Evolutionary conservation across 2,888 invertebrate species (phyloP).

Genomic region (Alentia gelatinosa): DNA sequence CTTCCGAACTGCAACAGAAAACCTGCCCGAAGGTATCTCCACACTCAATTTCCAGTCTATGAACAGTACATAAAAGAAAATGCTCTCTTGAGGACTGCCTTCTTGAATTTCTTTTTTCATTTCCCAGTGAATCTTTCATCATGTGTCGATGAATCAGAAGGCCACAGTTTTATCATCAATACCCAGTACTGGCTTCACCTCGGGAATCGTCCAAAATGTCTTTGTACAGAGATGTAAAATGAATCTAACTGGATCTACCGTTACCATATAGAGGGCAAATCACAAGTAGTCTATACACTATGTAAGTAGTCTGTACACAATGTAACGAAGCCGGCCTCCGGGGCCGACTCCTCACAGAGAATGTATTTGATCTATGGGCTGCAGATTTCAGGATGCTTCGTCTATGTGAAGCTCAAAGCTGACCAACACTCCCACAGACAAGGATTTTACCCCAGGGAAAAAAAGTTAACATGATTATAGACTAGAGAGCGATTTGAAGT

Average conservation of each 20-base stretch:
- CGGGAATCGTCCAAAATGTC: not conserved
- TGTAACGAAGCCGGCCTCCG: not conserved
- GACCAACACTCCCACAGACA: no score
- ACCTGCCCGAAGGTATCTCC: no score
- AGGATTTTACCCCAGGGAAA: not conserved
- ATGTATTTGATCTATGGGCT: not conserved
- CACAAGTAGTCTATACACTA: not conserved
- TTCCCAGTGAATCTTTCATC: no score
- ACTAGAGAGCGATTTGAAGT: not conserved
- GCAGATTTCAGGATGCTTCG: no score
- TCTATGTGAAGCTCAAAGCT: not conserved
- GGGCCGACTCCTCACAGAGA: not conserved
- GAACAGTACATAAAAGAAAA: no score
- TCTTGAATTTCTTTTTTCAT: no score
- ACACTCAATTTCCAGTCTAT: no score
- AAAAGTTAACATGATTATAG: not conserved
- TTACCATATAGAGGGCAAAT: not conserved
- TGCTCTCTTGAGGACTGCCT: no score
- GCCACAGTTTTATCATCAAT: conserved; percentile 21
- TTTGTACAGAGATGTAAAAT: not conserved
- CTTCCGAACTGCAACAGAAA: no score
- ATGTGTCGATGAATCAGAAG: not conserved
- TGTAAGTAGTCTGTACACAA: not conserved
- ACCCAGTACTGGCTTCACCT: not conserved
- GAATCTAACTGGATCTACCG: not conserved